Percentiles rank a stretch among this genome's conserved stretches.
phyloP scores from a whole-genome alignment of 2,113 vertebrate species.

The Oplegnathus fasciatus region DNA sequence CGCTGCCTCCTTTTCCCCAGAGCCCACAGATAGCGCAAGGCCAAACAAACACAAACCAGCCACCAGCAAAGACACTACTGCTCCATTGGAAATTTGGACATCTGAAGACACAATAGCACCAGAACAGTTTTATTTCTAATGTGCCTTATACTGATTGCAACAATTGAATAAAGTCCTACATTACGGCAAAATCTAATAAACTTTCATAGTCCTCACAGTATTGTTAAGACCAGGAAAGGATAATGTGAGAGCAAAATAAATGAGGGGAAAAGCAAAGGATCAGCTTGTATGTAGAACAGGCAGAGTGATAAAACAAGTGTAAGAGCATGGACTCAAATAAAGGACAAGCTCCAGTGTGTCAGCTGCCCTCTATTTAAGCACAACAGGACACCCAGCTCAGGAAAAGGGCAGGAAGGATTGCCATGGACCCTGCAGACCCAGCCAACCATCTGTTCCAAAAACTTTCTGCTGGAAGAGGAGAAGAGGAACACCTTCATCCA shows the following conservation, averaged over 20 bases:
- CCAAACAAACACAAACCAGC: constrained; percentile 32
- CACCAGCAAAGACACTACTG: constrained; percentile 33
- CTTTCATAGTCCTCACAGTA: neutral
- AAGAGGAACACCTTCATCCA: neutral
- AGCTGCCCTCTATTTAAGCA: constrained; percentile 19
- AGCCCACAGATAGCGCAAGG: constrained; percentile 38
- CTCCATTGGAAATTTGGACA: constrained; percentile 7
- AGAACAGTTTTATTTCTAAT: neutral
- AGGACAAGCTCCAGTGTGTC: constrained; percentile 15
- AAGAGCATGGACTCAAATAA: neutral
- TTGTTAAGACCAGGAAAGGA: neutral
- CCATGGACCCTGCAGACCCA: constrained; percentile 30
- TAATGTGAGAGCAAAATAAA: neutral
- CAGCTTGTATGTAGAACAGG: neutral
- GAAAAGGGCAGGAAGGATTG: constrained; percentile 35
- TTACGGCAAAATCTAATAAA: neutral
- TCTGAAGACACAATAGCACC: constrained; percentile 6
- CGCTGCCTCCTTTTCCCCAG: constrained; percentile 58
- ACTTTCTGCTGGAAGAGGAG: neutral
- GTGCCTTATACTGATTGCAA: neutral
- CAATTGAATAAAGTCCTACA: neutral
- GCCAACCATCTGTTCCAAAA: constrained; percentile 24
- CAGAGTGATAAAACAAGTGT: neutral
- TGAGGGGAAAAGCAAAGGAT: neutral
- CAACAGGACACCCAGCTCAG: constrained; percentile 14